Percentiles rank a stretch among this genome's conserved stretches.
Conservation (phyloP, 2,113 vertebrate species). For the Tichodroma muraria region DNA sequence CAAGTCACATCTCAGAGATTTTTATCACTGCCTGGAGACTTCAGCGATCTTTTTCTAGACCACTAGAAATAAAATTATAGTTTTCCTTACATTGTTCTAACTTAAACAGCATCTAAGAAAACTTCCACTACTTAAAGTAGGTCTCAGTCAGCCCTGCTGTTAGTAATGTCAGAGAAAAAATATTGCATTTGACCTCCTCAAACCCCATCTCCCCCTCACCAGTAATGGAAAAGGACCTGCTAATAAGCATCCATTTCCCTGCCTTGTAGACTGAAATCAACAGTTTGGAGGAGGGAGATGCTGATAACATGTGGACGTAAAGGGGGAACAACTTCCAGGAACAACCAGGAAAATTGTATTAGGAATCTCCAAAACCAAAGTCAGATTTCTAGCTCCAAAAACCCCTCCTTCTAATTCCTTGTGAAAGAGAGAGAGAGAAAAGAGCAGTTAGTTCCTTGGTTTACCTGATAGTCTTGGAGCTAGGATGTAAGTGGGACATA, state of each 20-base stretch:
- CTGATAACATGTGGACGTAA: not conserved
- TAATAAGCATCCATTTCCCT: not conserved
- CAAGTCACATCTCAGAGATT: not conserved
- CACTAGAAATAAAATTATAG: not conserved
- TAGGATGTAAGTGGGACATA: not conserved
- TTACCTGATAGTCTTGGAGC: not conserved
- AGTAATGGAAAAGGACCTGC: not conserved
- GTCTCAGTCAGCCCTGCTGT: not conserved
- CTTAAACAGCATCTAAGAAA: not conserved
- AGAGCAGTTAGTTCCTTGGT: not conserved
- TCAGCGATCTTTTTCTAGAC: not conserved
- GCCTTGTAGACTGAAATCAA: not conserved
- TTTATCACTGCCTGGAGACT: not conserved
- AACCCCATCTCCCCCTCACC: fast-evolving
- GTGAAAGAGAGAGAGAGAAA: not conserved
- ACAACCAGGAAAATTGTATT: not conserved
- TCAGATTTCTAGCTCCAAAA: not conserved
- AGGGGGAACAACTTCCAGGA: not conserved
- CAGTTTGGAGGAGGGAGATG: not conserved
- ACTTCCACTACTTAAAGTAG: not conserved
- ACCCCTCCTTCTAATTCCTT: not conserved
- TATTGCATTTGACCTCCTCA: not conserved
- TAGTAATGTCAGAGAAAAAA: not conserved
- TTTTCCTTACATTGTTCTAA: not conserved
- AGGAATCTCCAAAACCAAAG: not conserved